phyloP scores from a whole-genome alignment of 2,797 vertebrate genomes.

The Galagoides demidoff region DNA sequence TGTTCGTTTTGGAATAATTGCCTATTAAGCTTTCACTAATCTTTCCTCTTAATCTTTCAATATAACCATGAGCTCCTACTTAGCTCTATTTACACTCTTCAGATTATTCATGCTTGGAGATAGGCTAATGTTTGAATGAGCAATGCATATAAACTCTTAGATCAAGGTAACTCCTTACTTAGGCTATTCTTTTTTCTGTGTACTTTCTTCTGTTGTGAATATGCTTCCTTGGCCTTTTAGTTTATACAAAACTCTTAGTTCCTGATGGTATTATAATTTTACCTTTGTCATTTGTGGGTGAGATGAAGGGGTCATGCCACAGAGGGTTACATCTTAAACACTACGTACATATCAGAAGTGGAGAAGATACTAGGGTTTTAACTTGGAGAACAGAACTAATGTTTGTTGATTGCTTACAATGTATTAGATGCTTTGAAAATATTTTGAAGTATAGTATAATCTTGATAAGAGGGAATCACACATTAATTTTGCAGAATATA shows the following conservation, averaged over 20 bases:
- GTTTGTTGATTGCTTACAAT: background rate
- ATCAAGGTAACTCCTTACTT: background rate
- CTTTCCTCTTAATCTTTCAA: background rate
- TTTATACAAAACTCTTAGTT: conserved; percentile 13
- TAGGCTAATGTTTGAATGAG: background rate
- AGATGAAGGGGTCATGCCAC: background rate
- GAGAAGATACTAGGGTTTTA: background rate
- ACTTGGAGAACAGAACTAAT: background rate
- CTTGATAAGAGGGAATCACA: background rate
- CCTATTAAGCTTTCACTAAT: background rate
- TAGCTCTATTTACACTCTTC: background rate
- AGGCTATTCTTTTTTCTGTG: background rate
- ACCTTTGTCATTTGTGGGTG: background rate
- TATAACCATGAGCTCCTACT: background rate
- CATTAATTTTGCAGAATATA: background rate
- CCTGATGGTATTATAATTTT: background rate
- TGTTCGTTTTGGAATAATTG: background rate
- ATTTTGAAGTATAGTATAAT: background rate
- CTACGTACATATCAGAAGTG: background rate
- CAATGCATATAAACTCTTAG: background rate
- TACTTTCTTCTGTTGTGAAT: background rate
- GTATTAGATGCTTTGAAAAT: conserved; percentile 4
- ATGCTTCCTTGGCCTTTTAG: background rate
- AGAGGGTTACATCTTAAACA: background rate
- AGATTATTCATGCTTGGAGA: background rate